Evolutionary conservation across 1,140 invertebrate species (phyloP).

Genomic region (Octopus sinensis): DNA sequence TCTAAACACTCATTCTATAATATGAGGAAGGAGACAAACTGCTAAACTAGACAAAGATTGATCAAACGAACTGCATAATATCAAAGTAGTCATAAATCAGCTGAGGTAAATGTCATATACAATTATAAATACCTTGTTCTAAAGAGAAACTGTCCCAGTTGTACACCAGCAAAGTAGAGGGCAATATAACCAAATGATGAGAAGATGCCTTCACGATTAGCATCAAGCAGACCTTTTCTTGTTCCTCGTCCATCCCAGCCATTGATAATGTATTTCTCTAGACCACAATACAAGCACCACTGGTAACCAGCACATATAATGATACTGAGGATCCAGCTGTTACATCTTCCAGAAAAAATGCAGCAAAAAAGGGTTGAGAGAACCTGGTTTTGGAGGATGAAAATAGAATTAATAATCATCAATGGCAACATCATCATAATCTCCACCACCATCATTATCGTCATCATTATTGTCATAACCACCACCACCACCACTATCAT

Average conservation of each 20-base stretch:
- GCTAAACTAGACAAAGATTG: no score
- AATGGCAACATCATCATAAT: no score
- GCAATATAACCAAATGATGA: slow-evolving; percentile 80
- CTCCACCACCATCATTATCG: no score
- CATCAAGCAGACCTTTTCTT: slow-evolving; percentile 67
- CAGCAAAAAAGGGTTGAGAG: slow-evolving; percentile 65
- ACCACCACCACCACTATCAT: no score
- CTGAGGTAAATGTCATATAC: no score
- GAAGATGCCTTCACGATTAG: slow-evolving; percentile 86
- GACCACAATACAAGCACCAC: slow-evolving; percentile 62
- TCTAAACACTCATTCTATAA: no score
- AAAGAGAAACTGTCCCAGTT: slow-evolving; percentile 63
- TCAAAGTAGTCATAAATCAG: no score
- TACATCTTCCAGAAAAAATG: slow-evolving; percentile 33
- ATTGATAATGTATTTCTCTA: slow-evolving; percentile 73
- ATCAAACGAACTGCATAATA: no score
- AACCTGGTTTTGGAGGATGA: slow-evolving; percentile 51
- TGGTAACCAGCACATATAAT: slow-evolving; percentile 70
- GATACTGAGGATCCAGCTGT: slow-evolving; percentile 53
- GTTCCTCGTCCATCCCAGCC: slow-evolving; percentile 49
- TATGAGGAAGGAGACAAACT: no score
- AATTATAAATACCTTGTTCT: slow-evolving; percentile 33
- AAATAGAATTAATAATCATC: no score
- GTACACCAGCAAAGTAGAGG: slow-evolving; percentile 74
- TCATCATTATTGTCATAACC: no score